Conservation (phyloP, 2,113 vertebrate genomes). For the Tamias sibiricus region DNA sequence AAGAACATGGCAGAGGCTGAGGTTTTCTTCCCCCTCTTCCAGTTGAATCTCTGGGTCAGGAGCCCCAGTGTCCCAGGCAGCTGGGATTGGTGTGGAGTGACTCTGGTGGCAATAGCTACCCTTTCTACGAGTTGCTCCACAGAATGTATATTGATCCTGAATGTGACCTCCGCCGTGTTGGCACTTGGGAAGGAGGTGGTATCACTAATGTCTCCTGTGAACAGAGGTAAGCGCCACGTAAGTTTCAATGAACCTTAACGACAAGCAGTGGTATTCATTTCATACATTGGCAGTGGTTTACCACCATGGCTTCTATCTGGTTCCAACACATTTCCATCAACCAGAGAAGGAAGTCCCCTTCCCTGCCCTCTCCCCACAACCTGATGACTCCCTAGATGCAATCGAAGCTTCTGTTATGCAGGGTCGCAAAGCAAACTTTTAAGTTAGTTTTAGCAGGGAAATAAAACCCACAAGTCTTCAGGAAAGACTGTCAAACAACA, state of each 20-base stretch:
- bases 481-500: background rate
- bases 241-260: background rate
- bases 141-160: no score
- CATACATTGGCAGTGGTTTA: no score
- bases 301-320: no score
- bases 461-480: background rate
- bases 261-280: no score
- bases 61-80: background rate
- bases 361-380: no score
- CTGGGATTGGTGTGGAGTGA: no score
- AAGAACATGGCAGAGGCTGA: background rate
- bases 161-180: no score
- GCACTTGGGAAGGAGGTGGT: background rate
- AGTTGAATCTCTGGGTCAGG: no score
- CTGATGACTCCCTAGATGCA: no score
- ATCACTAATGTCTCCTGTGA: background rate
- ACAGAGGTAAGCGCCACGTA: accelerated
- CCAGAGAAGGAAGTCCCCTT: accelerated
- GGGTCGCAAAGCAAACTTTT: background rate
- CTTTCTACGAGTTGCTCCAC: no score
- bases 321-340: background rate
- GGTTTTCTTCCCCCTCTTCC: background rate
- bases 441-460: background rate
- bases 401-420: background rate
- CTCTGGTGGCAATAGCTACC: no score